Conservation (phyloP, 2,113 vertebrate species). For the Emydura subglobosa region DNA sequence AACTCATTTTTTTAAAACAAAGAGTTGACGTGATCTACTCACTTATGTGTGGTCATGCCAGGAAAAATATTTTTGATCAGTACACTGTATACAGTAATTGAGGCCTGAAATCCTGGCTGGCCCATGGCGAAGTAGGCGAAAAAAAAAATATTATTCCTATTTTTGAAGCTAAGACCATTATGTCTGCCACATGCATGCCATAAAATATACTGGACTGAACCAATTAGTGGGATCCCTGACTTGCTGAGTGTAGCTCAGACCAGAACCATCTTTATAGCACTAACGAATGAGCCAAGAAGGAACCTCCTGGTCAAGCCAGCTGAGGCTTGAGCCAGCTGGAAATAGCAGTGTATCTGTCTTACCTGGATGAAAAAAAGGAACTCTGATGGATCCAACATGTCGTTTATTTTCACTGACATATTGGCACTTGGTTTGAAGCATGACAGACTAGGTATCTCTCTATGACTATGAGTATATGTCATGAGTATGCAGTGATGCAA, state of each 20-base stretch:
- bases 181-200: background rate
- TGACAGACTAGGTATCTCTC: background rate
- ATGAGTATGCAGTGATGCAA: conserved; percentile 23
- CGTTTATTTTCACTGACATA: conserved; percentile 31
- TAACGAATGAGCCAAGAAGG: background rate
- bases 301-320: background rate
- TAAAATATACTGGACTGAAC: background rate
- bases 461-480: background rate
- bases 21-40: background rate
- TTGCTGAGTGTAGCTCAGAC: background rate
- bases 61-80: background rate
- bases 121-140: background rate
- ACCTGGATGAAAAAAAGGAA: background rate
- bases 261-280: background rate
- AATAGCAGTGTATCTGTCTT: background rate
- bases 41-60: background rate
- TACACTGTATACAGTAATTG: background rate
- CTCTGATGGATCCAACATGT: background rate
- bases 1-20: background rate
- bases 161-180: background rate
- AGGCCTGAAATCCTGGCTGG: background rate
- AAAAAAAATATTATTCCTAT: background rate
- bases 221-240: background rate
- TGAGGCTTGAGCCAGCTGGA: background rate
- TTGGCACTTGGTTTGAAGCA: background rate